These are phyloP conservation scores for Meloidogyne floridensis DNA, from an alignment of 1,140 invertebrate genomes.

Conservation along the genomic window DNA sequence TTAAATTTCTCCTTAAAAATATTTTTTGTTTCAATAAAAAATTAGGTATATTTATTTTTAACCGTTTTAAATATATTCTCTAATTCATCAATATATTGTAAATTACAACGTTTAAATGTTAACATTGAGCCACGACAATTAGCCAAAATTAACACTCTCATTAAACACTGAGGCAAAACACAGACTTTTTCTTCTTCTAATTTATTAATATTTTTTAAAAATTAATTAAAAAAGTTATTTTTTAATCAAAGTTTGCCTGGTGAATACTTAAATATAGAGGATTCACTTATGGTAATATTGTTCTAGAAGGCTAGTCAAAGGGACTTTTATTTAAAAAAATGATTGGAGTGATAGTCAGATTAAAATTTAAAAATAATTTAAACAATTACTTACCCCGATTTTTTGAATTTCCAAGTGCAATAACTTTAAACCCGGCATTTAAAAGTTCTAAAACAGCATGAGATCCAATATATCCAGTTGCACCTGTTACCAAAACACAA, in stretches of 20 bases:
- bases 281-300: no score
- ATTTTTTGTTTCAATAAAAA: neutral
- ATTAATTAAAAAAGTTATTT: no score
- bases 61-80: slow-evolving; percentile 3
- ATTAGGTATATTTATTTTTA: neutral
- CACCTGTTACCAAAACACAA: neutral
- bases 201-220: neutral
- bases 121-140: slow-evolving; percentile 6
- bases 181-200: neutral
- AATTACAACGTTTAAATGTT: slow-evolving; percentile 7
- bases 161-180: neutral
- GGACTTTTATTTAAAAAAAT: no score
- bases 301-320: no score
- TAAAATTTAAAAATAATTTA: neutral
- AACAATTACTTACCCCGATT: neutral
- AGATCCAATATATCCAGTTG: neutral
- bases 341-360: no score
- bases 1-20: slow-evolving; percentile 5
- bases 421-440: neutral
- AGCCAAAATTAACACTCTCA: slow-evolving; percentile 5
- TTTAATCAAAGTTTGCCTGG: no score
- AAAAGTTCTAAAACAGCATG: neutral
- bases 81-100: slow-evolving; percentile 7
- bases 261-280: no score
- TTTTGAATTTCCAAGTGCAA: slow-evolving; percentile 7